Conservation (phyloP, 1,140 invertebrate species). For the Bombus picipes region DNA sequence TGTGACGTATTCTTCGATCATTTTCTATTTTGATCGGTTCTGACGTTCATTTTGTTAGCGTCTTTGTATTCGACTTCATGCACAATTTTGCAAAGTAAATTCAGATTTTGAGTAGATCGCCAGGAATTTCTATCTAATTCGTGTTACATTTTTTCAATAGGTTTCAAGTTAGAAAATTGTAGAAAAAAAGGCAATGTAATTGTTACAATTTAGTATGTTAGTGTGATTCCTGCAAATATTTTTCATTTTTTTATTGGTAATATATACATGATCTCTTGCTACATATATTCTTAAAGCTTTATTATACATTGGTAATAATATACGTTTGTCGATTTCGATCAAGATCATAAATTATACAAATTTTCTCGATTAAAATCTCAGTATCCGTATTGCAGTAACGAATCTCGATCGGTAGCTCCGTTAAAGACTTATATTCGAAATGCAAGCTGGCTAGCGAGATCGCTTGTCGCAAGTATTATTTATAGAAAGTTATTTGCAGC, state of each 20-base stretch:
- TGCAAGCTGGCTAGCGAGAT: conserved; percentile 50
- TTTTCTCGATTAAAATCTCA: background rate
- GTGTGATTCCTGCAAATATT: no score
- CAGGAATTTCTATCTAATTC: no score
- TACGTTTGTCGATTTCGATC: no score
- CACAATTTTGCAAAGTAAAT: background rate
- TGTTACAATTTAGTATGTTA: no score
- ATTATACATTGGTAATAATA: no score
- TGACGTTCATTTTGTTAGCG: background rate
- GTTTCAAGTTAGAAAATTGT: no score
- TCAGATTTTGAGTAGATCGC: background rate
- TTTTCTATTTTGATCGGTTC: background rate
- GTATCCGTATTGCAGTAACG: background rate
- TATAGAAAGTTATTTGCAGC: conserved; percentile 66
- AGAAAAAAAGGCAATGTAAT: no score
- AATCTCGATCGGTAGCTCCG: background rate
- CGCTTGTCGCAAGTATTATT: conserved; percentile 59
- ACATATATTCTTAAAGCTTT: no score
- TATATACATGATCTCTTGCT: no score
- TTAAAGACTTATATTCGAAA: conserved; percentile 34
- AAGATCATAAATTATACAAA: no score
- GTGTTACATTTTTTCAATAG: no score
- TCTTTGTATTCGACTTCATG: background rate
- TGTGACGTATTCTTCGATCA: background rate
- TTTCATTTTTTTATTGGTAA: no score